Percentiles rank a stretch among this genome's conserved stretches.
These are phyloP conservation scores for Pseudorhiza aurosa DNA, from an alignment of 30 jellyfish, hydroid and myxozoan genomes.

Conservation along the genomic window DNA sequence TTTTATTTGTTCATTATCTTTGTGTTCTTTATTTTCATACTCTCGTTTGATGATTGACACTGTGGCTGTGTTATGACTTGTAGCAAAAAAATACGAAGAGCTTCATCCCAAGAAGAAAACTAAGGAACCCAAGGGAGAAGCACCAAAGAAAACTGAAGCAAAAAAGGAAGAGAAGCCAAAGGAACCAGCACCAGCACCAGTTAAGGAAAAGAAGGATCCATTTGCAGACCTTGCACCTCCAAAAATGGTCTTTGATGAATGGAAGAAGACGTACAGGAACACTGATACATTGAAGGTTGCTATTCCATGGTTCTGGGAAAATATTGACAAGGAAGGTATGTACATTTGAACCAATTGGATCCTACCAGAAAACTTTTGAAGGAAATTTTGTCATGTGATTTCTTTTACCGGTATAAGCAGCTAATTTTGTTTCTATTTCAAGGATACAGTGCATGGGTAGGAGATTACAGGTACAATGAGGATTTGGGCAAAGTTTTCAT, in stretches of 20 bases:
- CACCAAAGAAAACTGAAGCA: constrained; percentile 16
- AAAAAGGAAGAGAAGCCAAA: constrained; percentile 35
- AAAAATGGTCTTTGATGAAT: constrained; percentile 83
- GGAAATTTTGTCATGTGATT: too few relatives aligned
- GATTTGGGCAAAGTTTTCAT: constrained; percentile 60
- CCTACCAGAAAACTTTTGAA: too few relatives aligned
- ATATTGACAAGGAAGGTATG: constrained; percentile 81
- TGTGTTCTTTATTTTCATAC: too few relatives aligned
- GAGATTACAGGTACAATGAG: constrained; percentile 80
- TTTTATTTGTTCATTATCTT: too few relatives aligned
- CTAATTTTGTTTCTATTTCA: neutral
- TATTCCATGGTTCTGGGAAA: constrained; percentile 91
- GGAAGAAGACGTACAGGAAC: constrained; percentile 88
- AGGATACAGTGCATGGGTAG: constrained; percentile 91
- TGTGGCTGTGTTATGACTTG: too few relatives aligned
- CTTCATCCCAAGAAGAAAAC: constrained; percentile 81
- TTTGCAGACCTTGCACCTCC: constrained; percentile 91
- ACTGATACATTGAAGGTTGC: constrained; percentile 72
- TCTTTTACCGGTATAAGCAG: neutral
- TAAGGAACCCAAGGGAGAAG: constrained; percentile 9
- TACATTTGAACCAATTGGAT: too few relatives aligned
- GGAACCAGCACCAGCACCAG: constrained; percentile 48
- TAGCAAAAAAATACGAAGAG: constrained; percentile 78
- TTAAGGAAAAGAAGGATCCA: constrained; percentile 71
- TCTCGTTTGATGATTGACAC: too few relatives aligned